A percentile compares a stretch with the other conserved stretches of the same genome.
These are phyloP conservation scores for Aratinga solstitialis DNA, from an alignment of 2,797 vertebrate species.

Conservation along the genomic window DNA sequence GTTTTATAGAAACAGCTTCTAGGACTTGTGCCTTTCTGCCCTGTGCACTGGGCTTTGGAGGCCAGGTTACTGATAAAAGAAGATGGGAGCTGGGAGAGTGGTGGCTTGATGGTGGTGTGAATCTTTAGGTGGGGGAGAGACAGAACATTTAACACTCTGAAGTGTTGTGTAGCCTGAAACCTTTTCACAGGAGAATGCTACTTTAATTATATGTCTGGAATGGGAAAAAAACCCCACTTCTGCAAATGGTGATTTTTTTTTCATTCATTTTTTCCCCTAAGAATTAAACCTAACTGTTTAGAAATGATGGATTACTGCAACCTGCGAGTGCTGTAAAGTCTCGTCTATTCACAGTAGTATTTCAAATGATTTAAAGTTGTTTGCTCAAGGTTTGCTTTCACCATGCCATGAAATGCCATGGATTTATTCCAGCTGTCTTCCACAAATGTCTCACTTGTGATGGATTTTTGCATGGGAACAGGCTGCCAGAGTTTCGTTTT, in stretches of 20 bases:
- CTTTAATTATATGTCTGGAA: neutral
- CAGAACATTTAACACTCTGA: neutral
- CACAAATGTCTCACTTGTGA: neutral
- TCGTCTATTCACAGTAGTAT: slow-evolving; percentile 20
- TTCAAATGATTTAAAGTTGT: slow-evolving; percentile 52
- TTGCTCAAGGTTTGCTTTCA: slow-evolving; percentile 52
- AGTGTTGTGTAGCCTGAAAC: neutral
- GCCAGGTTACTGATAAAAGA: neutral
- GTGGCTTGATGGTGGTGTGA: neutral
- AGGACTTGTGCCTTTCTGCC: neutral
- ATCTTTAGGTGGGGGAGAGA: neutral
- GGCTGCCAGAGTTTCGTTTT: slow-evolving; percentile 18
- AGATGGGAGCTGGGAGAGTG: neutral
- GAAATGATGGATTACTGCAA: slow-evolving; percentile 8
- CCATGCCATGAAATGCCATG: slow-evolving; percentile 9
- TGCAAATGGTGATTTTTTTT: neutral
- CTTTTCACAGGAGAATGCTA: neutral
- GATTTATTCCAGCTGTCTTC: slow-evolving; percentile 60
- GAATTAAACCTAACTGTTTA: slow-evolving; percentile 18
- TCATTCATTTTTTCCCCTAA: neutral
- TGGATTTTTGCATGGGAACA: slow-evolving; percentile 32
- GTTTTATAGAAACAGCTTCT: neutral
- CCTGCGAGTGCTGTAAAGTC: neutral
- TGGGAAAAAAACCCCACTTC: neutral
- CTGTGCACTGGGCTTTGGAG: neutral